Conservation (phyloP, 2,888 invertebrate species). For the Pyrrhia umbra region DNA sequence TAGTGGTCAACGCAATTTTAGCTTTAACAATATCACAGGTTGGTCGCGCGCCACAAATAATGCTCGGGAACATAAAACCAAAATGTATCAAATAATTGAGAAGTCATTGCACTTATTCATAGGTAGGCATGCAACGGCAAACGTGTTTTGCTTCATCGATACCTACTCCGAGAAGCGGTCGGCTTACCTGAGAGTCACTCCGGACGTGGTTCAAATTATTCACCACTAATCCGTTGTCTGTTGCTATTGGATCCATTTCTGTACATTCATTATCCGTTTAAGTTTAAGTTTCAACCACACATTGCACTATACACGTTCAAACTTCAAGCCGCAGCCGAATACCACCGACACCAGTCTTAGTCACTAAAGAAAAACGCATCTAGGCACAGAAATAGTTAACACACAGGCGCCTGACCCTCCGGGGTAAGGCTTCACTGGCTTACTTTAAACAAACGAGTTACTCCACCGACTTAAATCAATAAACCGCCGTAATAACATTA, state of each 20-base stretch:
- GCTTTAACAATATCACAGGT: slow-evolving; percentile 36
- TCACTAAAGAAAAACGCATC: slow-evolving; percentile 73
- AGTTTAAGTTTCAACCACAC: slow-evolving; percentile 65
- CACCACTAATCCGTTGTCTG: slow-evolving; percentile 87
- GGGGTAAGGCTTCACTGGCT: slow-evolving; percentile 80
- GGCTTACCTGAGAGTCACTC: slow-evolving; percentile 88
- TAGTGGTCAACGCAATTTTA: slow-evolving; percentile 32
- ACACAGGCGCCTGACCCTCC: slow-evolving; percentile 69
- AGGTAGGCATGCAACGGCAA: slow-evolving; percentile 84
- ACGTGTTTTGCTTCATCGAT: slow-evolving; percentile 86
- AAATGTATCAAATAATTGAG: slow-evolving; percentile 72
- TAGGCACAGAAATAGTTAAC: slow-evolving; percentile 73
- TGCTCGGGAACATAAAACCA: slow-evolving; percentile 50
- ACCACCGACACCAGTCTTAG: slow-evolving; percentile 61
- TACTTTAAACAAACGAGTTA: slow-evolving; percentile 75
- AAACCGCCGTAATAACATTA: slow-evolving; percentile 80
- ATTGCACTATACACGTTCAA: slow-evolving; percentile 71
- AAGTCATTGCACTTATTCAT: slow-evolving; percentile 87
- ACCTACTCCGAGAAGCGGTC: slow-evolving; percentile 71
- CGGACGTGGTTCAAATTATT: slow-evolving; percentile 89
- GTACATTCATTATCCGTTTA: slow-evolving; percentile 79
- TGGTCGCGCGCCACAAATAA: slow-evolving; percentile 37
- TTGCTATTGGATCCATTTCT: slow-evolving; percentile 86
- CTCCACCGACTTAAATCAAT: slow-evolving; percentile 75
- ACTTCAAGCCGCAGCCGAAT: slow-evolving; percentile 57